Evolutionary conservation across 30 jellyfish, hydroid and myxozoan genomes (phyloP).

Genomic region (Cassiopea andromeda): DNA sequence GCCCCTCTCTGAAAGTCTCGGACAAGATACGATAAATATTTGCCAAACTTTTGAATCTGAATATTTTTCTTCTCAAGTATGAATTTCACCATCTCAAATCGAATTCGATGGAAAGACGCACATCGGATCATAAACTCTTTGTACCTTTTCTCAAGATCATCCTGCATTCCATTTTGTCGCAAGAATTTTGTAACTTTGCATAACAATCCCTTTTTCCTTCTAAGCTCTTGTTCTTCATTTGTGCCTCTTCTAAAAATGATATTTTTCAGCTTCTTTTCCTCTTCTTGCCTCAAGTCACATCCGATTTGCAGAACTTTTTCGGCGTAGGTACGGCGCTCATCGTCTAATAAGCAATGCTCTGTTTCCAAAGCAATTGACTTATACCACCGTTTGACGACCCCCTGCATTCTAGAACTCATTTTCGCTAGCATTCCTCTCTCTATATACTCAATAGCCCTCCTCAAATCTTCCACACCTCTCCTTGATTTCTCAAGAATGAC

Average conservation of each 20-base stretch:
- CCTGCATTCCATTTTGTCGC: conserved; percentile 6
- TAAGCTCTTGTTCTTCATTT: background rate
- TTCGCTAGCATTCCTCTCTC: background rate
- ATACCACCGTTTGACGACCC: background rate
- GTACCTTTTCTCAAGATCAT: conserved; percentile 16
- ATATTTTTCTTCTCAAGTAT: background rate
- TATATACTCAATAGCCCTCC: background rate
- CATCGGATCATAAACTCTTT: background rate
- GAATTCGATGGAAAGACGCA: background rate
- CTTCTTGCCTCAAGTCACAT: background rate
- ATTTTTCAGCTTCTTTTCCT: background rate
- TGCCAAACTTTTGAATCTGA: background rate
- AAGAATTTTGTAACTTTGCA: background rate
- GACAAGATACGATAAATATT: background rate
- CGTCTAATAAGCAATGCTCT: background rate
- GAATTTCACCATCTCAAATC: background rate
- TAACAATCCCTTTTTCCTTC: background rate
- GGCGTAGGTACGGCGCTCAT: background rate
- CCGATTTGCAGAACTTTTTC: background rate
- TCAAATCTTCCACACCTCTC: background rate
- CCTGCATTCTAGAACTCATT: background rate
- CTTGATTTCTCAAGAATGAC: background rate
- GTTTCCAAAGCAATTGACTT: conserved; percentile 2
- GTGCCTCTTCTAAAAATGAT: background rate
- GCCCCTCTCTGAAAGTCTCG: background rate